These are phyloP conservation scores for Carcharodon carcharias DNA, from an alignment of 2,797 vertebrate genomes.

Conservation along the genomic window DNA sequence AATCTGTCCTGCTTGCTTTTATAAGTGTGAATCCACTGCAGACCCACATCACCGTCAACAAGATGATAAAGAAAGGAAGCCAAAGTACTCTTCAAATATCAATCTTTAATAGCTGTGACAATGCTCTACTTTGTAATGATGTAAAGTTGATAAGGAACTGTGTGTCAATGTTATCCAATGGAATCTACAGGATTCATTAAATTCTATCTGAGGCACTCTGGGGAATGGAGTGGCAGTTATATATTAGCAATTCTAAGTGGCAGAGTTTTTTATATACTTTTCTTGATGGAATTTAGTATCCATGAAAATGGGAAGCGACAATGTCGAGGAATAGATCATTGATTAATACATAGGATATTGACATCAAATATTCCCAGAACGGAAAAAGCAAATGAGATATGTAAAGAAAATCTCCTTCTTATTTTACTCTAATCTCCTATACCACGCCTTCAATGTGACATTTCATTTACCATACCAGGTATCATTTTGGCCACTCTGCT, in stretches of 20 bases:
- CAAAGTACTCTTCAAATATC: background rate
- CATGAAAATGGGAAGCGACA: background rate
- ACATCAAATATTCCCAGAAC: background rate
- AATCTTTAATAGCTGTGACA: background rate
- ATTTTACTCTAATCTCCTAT: background rate
- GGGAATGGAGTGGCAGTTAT: background rate
- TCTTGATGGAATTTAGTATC: background rate
- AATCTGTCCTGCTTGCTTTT: background rate
- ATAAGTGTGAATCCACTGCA: background rate
- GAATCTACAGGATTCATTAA: conserved; percentile 2
- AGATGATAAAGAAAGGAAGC: background rate
- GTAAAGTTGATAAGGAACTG: conserved; percentile 2
- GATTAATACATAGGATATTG: background rate
- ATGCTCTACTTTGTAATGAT: background rate
- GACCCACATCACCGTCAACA: background rate
- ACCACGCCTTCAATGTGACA: background rate
- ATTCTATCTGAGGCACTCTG: background rate
- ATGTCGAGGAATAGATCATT: background rate
- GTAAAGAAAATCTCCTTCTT: background rate
- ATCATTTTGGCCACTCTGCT: background rate
- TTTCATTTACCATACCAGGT: background rate
- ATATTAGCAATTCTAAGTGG: background rate
- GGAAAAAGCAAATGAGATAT: background rate
- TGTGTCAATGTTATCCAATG: background rate
- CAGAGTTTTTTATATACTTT: background rate